Conservation (phyloP, 2,113 vertebrate genomes). For the Xiphophorus couchianus region DNA sequence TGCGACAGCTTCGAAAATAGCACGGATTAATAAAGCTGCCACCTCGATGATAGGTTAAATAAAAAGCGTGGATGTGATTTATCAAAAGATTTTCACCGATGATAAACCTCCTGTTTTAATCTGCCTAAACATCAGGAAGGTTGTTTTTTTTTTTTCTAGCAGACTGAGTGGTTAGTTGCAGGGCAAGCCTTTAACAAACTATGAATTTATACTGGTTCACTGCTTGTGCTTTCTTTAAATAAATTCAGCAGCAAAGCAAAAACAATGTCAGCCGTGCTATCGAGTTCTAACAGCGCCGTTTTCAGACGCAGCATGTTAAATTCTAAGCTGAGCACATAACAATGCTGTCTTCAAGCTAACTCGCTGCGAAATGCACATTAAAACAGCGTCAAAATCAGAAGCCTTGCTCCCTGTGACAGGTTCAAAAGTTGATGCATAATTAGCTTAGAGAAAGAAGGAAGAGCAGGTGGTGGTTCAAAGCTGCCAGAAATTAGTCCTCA, state of each 20-base stretch:
- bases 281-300: neutral
- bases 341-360: neutral
- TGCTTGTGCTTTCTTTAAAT: too few species aligned
- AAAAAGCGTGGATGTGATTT: neutral
- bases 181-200: constrained; percentile 4
- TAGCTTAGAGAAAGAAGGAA: constrained; percentile 14
- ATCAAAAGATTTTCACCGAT: neutral
- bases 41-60: neutral
- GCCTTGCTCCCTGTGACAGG: constrained; percentile 32
- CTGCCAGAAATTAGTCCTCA: constrained; percentile 46
- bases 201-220: neutral
- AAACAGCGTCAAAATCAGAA: constrained; percentile 34
- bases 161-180: constrained; percentile 21
- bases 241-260: neutral
- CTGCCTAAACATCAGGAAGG: neutral
- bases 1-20: constrained; percentile 18
- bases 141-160: neutral
- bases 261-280: neutral
- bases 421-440: constrained; percentile 38
- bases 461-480: constrained; percentile 47
- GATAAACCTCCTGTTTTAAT: constrained; percentile 15
- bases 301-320: neutral
- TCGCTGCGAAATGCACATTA: constrained; percentile 19
- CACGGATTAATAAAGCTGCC: neutral
- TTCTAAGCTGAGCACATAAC: neutral